These are phyloP conservation scores for Monochamus alternatus DNA, from an alignment of 2,888 invertebrate species.

Conservation along the genomic window DNA sequence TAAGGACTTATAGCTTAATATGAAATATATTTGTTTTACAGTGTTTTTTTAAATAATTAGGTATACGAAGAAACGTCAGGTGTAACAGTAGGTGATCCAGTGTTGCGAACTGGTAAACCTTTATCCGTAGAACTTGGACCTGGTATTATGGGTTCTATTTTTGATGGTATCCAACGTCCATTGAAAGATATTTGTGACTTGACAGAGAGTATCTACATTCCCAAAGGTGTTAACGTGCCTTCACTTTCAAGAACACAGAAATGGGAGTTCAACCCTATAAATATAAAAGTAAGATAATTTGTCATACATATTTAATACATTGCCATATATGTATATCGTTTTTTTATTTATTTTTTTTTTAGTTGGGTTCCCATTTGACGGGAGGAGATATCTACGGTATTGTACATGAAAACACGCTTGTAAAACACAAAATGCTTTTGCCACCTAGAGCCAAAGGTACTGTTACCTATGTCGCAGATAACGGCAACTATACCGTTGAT, in stretches of 20 bases:
- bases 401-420: conserved; percentile 97
- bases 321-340: neutral
- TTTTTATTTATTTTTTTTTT: conserved; percentile 55
- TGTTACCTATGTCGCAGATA: conserved; percentile 93
- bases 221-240: conserved; percentile 98
- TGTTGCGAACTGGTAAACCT: conserved; percentile 98
- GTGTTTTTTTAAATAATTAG: conserved; percentile 67
- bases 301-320: neutral
- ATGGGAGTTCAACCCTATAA: conserved; percentile 95
- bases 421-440: conserved; percentile 97
- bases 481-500: conserved; percentile 94
- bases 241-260: conserved; percentile 83
- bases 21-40: neutral
- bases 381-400: conserved; percentile 98
- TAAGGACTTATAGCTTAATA: conserved; percentile 69
- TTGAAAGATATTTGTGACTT: conserved; percentile 96
- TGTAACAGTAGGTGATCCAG: conserved; percentile 99
- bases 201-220: conserved; percentile 98
- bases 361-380: conserved; percentile 97
- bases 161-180: conserved; percentile 99
- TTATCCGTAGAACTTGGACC: conserved; percentile 99
- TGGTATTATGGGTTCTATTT: conserved; percentile 99
- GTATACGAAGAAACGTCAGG: conserved; percentile 97
- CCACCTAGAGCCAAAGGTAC: conserved; percentile 97
- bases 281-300: conserved; percentile 78